These are phyloP conservation scores for Heterotis niloticus DNA, from an alignment of 2,113 vertebrate genomes.

Conservation along the genomic window DNA sequence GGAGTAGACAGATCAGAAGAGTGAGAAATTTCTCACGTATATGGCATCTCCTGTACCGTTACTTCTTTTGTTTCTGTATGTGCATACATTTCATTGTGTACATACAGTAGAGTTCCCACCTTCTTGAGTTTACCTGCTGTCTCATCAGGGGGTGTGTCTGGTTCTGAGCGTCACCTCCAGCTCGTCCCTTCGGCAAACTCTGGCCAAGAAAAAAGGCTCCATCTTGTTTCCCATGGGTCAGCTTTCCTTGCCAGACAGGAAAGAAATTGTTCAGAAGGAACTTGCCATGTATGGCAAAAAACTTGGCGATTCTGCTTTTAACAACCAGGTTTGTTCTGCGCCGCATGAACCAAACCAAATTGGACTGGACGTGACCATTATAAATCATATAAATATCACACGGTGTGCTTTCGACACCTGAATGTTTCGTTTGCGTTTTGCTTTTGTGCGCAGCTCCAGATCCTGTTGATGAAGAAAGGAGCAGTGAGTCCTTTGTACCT, in stretches of 20 bases:
- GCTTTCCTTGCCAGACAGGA: constrained; percentile 65
- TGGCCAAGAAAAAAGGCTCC: constrained; percentile 57
- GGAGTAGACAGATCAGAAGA: no score
- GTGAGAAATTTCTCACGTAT: no score
- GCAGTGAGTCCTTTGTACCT: constrained; percentile 75
- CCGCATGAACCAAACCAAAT: neutral
- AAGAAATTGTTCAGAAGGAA: constrained; percentile 67
- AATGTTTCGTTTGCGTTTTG: no score
- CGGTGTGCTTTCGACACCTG: no score
- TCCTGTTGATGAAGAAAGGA: constrained; percentile 75
- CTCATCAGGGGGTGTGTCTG: constrained; percentile 68
- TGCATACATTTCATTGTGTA: neutral
- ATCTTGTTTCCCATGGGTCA: constrained; percentile 59
- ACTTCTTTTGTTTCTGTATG: neutral
- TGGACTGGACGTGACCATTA: no score
- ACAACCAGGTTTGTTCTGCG: constrained; percentile 73
- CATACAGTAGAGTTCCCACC: no score
- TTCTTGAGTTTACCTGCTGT: neutral
- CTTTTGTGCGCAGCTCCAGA: constrained; percentile 66
- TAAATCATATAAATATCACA: no score
- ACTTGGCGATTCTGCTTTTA: constrained; percentile 80
- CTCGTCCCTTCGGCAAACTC: constrained; percentile 54
- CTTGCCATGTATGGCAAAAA: constrained; percentile 78
- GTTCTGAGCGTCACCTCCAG: constrained; percentile 68
- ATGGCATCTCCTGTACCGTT: no score